Conservation (phyloP, 2,797 vertebrate species). For the Todus mexicanus region DNA sequence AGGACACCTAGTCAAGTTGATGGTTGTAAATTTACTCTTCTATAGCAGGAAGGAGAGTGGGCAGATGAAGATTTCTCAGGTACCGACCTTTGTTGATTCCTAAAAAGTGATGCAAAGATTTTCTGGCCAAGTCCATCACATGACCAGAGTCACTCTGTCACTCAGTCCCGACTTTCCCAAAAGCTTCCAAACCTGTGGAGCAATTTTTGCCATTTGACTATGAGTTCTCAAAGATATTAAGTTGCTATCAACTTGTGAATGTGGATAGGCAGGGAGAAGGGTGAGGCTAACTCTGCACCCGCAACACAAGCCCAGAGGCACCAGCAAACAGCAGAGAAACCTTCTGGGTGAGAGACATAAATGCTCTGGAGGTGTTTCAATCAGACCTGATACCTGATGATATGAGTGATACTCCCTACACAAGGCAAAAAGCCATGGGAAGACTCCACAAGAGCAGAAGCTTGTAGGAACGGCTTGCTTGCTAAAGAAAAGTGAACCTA, state of each 20-base stretch:
- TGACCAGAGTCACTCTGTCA: not conserved
- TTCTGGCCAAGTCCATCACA: not conserved
- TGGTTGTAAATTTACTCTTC: not conserved
- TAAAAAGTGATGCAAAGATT: not conserved
- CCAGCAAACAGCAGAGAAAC: not conserved
- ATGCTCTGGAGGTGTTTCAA: not conserved
- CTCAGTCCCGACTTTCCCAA: not conserved
- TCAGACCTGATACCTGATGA: not conserved
- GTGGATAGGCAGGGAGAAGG: not conserved
- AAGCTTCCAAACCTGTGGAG: not conserved
- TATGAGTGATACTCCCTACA: not conserved
- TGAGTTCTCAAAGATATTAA: not conserved
- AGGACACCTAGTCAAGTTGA: no score
- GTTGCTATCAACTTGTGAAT: not conserved
- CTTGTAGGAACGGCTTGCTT: fast-evolving
- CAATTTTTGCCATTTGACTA: not conserved
- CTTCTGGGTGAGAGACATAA: not conserved
- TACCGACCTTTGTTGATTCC: not conserved
- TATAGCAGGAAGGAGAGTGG: not conserved
- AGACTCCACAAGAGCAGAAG: fast-evolving
- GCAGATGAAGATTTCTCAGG: not conserved
- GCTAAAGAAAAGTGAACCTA: not conserved
- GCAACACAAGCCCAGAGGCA: not conserved
- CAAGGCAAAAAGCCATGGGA: not conserved
- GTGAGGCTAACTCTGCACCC: not conserved